Conservation (phyloP, 2,113 vertebrate species). For the Recurvirostra avosetta region DNA sequence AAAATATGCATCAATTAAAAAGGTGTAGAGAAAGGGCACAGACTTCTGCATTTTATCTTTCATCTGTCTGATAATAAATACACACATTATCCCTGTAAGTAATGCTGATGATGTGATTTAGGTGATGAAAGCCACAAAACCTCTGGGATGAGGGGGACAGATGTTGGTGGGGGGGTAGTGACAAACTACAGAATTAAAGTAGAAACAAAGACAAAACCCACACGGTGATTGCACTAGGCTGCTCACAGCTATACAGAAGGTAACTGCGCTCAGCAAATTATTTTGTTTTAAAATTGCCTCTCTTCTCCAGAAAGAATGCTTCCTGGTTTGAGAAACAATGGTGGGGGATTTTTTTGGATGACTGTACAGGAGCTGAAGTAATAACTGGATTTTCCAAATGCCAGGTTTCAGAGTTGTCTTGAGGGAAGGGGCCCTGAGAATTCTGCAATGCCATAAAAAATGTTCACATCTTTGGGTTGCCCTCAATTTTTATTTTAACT, state of each 20-base stretch:
- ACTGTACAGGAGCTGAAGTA: neutral
- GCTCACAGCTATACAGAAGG: slow-evolving; percentile 15
- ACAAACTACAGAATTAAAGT: neutral
- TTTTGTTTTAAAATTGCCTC: neutral
- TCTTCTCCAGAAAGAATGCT: neutral
- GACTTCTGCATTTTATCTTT: neutral
- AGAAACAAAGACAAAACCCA: neutral
- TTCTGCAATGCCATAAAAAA: neutral
- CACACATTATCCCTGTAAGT: neutral
- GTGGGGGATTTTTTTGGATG: neutral
- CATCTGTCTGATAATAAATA: neutral
- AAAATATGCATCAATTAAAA: neutral
- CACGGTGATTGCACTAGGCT: neutral
- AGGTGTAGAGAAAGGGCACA: neutral
- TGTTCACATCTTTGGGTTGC: neutral
- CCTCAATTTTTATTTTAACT: neutral
- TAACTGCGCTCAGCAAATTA: neutral
- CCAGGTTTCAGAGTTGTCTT: neutral
- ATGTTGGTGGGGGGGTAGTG: neutral
- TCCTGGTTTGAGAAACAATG: neutral
- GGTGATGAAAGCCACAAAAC: neutral
- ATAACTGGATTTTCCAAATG: neutral
- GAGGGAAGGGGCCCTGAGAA: slow-evolving; percentile 22
- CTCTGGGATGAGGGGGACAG: neutral
- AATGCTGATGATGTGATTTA: neutral